phyloP scores from a whole-genome alignment of 2,113 vertebrate genomes.

The Dipodomys spectabilis region DNA sequence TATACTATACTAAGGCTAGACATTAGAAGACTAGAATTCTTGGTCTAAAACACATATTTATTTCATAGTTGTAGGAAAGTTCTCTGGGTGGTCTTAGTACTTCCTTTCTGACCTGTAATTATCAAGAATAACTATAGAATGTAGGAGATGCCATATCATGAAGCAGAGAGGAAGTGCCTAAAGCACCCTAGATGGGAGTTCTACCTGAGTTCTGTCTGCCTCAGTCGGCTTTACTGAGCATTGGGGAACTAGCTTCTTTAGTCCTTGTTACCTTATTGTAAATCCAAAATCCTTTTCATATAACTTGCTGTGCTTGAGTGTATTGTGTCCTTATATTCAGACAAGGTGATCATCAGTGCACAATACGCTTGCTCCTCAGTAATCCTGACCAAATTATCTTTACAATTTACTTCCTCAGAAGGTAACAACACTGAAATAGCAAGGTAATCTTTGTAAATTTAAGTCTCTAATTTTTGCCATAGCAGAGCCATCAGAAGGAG shows the following conservation, averaged over 20 bases:
- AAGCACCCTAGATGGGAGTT: not conserved
- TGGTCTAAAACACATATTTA: not conserved
- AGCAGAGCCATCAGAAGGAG: constrained; percentile 17
- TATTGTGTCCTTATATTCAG: not conserved
- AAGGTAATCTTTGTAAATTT: not conserved
- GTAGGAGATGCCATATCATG: not conserved
- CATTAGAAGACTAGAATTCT: not conserved
- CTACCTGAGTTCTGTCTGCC: not conserved
- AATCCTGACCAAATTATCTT: not conserved
- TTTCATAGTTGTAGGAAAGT: not conserved
- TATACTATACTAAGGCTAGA: not conserved
- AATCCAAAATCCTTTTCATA: not conserved
- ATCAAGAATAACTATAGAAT: not conserved
- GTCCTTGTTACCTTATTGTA: not conserved
- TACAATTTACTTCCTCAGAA: not conserved
- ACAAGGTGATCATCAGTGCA: too few species aligned
- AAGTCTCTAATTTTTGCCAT: not conserved
- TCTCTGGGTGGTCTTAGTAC: not conserved
- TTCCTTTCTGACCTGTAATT: not conserved
- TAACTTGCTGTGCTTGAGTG: not conserved
- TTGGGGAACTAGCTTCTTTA: not conserved
- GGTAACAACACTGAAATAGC: not conserved
- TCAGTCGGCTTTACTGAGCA: too few species aligned
- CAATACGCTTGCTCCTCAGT: not conserved
- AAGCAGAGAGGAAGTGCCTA: not conserved